These are phyloP conservation scores for Urocyon cinereoargenteus DNA, from an alignment of 2,797 vertebrate genomes.

Conservation along the genomic window DNA sequence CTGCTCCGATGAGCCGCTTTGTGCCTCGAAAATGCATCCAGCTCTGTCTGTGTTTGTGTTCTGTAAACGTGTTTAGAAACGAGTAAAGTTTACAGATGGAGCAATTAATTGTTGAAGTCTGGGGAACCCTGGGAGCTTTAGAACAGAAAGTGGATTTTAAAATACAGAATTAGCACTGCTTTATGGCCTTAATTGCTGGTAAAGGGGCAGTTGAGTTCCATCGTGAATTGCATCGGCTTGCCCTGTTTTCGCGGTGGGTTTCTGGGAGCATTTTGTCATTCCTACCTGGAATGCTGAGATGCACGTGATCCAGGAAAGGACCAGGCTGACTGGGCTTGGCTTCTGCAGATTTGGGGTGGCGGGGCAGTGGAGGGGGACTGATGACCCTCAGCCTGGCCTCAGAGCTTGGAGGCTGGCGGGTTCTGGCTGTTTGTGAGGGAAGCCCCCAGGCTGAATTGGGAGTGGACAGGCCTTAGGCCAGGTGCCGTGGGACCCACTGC, in stretches of 20 bases:
- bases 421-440: neutral
- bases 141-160: neutral
- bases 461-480: neutral
- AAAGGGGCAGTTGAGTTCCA: neutral
- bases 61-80: neutral
- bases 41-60: neutral
- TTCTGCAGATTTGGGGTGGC: neutral
- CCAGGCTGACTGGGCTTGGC: neutral
- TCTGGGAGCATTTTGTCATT: neutral
- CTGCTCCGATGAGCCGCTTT: neutral
- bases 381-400: neutral
- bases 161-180: neutral
- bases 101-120: neutral
- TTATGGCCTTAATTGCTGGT: neutral
- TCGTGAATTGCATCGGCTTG: rapidly evolving
- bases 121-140: neutral
- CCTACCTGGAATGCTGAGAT: neutral
- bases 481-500: neutral
- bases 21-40: rapidly evolving
- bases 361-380: neutral
- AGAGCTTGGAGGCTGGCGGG: neutral
- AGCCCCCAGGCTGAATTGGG: neutral
- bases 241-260: rapidly evolving
- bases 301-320: rapidly evolving
- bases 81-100: neutral